A percentile compares a stretch with the other conserved stretches of the same genome.
Conservation (phyloP, 2,797 vertebrate genomes). For the Bovichtus variegatus region DNA sequence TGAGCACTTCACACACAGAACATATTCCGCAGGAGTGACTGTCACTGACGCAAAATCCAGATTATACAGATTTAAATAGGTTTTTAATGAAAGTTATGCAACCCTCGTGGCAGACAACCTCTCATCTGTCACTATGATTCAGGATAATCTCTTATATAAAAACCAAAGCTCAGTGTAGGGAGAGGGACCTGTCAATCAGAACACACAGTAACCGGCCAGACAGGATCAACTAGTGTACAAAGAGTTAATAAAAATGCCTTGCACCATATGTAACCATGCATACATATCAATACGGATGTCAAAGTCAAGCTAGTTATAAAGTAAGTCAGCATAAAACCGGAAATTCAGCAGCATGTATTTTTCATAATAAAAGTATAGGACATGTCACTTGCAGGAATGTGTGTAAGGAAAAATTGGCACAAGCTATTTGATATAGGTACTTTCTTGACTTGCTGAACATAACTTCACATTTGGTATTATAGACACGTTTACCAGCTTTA, state of each 20-base stretch:
- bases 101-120: constrained; percentile 21
- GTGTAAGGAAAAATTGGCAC: not conserved
- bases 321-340: not conserved
- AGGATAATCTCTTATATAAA: constrained; percentile 60
- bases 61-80: constrained; percentile 46
- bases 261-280: not conserved
- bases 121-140: constrained; percentile 37
- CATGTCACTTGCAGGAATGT: not conserved
- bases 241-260: constrained; percentile 35
- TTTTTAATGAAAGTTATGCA: constrained; percentile 59
- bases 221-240: constrained; percentile 9
- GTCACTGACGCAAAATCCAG: constrained; percentile 26
- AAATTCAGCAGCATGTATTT: not conserved
- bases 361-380: constrained; percentile 33
- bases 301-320: constrained; percentile 16
- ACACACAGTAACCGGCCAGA: not conserved
- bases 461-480: not conserved
- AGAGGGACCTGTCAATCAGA: not conserved
- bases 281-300: not conserved
- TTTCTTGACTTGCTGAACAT: not conserved
- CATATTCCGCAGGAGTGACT: constrained; percentile 6
- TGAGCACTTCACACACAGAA: not conserved
- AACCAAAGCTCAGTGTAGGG: not conserved
- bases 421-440: not conserved
- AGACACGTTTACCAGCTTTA: not conserved